Conservation (phyloP, 1,140 invertebrate genomes). For the Helicorthomorpha holstii region DNA sequence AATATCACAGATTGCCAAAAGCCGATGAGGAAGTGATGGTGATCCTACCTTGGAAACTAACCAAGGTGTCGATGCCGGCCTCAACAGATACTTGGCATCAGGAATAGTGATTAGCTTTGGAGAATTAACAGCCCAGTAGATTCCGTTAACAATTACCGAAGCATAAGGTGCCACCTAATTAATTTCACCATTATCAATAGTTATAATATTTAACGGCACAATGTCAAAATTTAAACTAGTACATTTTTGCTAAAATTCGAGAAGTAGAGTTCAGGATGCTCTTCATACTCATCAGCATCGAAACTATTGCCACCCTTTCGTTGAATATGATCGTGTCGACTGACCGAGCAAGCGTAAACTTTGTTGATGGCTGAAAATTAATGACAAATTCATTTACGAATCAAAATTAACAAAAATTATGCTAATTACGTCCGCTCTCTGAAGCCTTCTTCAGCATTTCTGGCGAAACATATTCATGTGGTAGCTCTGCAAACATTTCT, state of each 20-base stretch:
- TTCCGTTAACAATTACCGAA: conserved; percentile 91
- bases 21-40: conserved; percentile 68
- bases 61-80: conserved; percentile 80
- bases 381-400: conserved; percentile 14
- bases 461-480: conserved; percentile 91
- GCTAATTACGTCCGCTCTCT: conserved; percentile 70
- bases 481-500: conserved; percentile 93
- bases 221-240: conserved; percentile 1
- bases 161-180: conserved; percentile 85
- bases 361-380: conserved; percentile 59
- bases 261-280: conserved; percentile 81
- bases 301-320: conserved; percentile 80
- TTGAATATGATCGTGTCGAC: conserved; percentile 79
- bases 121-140: conserved; percentile 95
- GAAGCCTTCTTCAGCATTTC: conserved; percentile 88
- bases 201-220: not conserved
- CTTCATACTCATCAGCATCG: conserved; percentile 77
- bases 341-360: conserved; percentile 69
- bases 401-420: not conserved
- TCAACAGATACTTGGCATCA: conserved; percentile 84
- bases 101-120: conserved; percentile 93
- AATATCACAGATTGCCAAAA: conserved; percentile 82
- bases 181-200: not conserved
- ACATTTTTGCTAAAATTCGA: conserved; percentile 91
- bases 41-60: conserved; percentile 67